phyloP scores from a whole-genome alignment of 2,797 vertebrate genomes.

The Pangasius larnaudii region DNA sequence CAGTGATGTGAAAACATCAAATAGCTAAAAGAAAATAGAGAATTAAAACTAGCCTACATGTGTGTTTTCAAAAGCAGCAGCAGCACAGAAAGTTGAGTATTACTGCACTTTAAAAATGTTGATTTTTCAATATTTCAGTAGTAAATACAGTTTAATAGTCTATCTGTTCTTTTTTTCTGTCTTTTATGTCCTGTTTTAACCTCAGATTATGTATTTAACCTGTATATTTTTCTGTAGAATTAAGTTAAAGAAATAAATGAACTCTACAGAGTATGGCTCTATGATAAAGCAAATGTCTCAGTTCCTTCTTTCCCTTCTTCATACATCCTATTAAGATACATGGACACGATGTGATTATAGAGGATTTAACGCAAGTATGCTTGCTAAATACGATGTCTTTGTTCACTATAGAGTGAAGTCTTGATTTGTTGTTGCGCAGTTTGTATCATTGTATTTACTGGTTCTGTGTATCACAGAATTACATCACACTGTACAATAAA shows the following conservation, averaged over 20 bases:
- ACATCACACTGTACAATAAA: slow-evolving; percentile 4
- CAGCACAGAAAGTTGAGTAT: background rate
- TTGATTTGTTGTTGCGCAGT: background rate
- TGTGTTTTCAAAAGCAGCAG: background rate
- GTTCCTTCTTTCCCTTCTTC: background rate
- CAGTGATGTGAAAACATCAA: background rate
- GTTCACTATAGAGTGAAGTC: background rate
- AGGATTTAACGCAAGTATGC: no score
- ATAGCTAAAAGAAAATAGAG: background rate
- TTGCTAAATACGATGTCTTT: background rate
- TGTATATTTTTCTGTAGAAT: background rate
- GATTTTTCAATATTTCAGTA: background rate
- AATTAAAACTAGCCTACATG: background rate
- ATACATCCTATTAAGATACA: background rate
- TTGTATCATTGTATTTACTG: background rate
- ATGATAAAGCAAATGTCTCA: background rate
- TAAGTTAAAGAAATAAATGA: background rate
- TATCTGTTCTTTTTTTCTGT: background rate
- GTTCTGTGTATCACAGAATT: background rate
- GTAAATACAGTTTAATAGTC: background rate
- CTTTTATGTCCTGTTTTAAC: background rate
- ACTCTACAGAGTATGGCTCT: background rate
- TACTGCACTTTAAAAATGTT: background rate
- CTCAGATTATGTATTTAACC: background rate
- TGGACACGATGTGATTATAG: background rate